Percentiles rank a stretch among this genome's conserved stretches.
Conservation (phyloP, 2,888 invertebrate species). For the Iphiclides podalirius region DNA sequence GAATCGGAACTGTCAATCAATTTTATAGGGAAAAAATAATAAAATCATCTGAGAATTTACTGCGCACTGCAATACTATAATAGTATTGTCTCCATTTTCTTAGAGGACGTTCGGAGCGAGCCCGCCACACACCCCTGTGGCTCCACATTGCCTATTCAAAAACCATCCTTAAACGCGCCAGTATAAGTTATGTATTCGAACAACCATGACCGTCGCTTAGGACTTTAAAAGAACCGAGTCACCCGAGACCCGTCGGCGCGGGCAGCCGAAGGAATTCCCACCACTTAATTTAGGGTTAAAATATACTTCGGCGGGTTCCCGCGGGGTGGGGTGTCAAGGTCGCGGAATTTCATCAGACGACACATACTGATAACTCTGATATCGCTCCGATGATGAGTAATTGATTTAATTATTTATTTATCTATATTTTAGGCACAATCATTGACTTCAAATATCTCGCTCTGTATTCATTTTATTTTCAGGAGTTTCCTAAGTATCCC, state of each 20-base stretch:
- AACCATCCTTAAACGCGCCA: conserved; percentile 22
- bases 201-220: conserved; percentile 20
- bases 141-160: conserved; percentile 18
- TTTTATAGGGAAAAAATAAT: conserved; percentile 6
- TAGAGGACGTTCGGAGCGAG: conserved; percentile 66
- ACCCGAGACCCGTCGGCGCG: conserved; percentile 65
- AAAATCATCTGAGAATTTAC: conserved; percentile 33
- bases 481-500: too few species aligned
- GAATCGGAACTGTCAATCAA: too few species aligned
- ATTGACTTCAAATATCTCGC: too few species aligned
- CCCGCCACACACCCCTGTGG: conserved; percentile 62
- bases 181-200: conserved; percentile 25
- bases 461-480: too few species aligned
- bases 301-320: conserved; percentile 54
- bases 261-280: conserved; percentile 49
- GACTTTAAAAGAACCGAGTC: conserved; percentile 29
- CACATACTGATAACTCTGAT: conserved; percentile 3
- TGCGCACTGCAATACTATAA: conserved; percentile 59
- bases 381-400: neutral
- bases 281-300: conserved; percentile 67
- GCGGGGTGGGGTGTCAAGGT: conserved; percentile 52
- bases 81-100: conserved; percentile 74
- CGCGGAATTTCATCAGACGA: conserved; percentile 35
- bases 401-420: too few species aligned
- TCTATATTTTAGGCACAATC: too few species aligned